Evolutionary conservation across 2,113 vertebrate species (phyloP), one percentile per base, ranked within the genome.

Genomic region (Oryzias javanicus): DNA sequence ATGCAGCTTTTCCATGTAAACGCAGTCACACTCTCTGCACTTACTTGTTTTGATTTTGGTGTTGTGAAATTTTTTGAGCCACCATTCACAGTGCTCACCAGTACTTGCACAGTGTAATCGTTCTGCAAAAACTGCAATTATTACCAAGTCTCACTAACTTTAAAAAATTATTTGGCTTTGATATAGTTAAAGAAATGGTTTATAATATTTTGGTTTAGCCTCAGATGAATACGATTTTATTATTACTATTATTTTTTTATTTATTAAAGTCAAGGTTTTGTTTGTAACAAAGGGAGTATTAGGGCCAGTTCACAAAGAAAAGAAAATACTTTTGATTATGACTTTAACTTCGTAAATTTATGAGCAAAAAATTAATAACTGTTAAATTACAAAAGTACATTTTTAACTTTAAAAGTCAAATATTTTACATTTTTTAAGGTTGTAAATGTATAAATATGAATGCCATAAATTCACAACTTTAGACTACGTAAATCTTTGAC

Each of bases 1-100:
- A 83, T 74, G 80, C 81, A 72, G 77, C 71, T 79, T 85, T 73
- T 83, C 64, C 74, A 71, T 81, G 79, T 82, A 70, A 84, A 87
- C 62, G 82, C 85, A 73, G 64, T 85, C 78, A 76, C 70, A 70
- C 25, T 68, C 81, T 76, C 67, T 75, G 76, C 68, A 72, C 59
- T 70, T 76, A 72, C 54, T 70, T 76, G 61, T 86, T 87, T 83
- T 78, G 57, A 71, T 78, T 86, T 35, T 78, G 57, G 71, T 87
- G 80, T 87, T 72, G 82, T 86, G 55, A 66, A 77, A 67, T 42
- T 69, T 35, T 79, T 75, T 76, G 60, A 70, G 53, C 72, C 74
- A 74, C 78, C 69, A 60, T 64, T 70, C 69, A 76, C 74, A 49
- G 65, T 83, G 70, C 76, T 66, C 81, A 80, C 53, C 52, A 50